A percentile compares a stretch with the other conserved stretches of the same genome.
These are phyloP conservation scores for Drosophila quinaria DNA, from an alignment of 2,888 invertebrate genomes.

Conservation along the genomic window DNA sequence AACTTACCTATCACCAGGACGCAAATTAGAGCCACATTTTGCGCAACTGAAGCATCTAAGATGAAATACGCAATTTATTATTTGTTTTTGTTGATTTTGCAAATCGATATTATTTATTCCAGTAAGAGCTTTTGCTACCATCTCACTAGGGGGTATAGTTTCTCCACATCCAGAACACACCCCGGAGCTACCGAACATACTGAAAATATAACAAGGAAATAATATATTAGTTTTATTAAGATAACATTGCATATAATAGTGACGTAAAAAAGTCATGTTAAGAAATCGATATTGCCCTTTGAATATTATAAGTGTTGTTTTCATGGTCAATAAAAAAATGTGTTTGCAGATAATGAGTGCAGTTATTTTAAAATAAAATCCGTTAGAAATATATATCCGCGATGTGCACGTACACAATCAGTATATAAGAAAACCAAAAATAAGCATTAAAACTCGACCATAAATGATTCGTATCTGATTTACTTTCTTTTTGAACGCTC, in stretches of 20 bases:
- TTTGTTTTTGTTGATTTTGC: constrained; percentile 85
- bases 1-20: constrained; percentile 94
- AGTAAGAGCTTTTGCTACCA: constrained; percentile 91
- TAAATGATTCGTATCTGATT: too few relatives aligned
- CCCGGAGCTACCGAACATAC: constrained; percentile 96
- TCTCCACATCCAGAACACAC: constrained; percentile 96
- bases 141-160: constrained; percentile 96
- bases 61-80: constrained; percentile 87
- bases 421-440: too few relatives aligned
- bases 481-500: too few relatives aligned
- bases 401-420: too few relatives aligned
- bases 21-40: constrained; percentile 95
- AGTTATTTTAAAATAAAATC: too few relatives aligned
- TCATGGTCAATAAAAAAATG: too few relatives aligned
- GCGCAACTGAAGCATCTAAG: constrained; percentile 98
- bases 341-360: too few relatives aligned
- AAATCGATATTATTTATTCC: constrained; percentile 85
- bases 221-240: not conserved
- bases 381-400: too few relatives aligned
- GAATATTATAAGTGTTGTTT: too few relatives aligned
- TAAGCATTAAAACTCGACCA: too few relatives aligned
- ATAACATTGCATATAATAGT: not conserved
- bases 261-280: too few relatives aligned
- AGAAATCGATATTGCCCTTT: too few relatives aligned
- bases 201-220: constrained; percentile 85